phyloP scores from a whole-genome alignment of 2,797 vertebrate species.

The Lepilemur ruficaudatus region DNA sequence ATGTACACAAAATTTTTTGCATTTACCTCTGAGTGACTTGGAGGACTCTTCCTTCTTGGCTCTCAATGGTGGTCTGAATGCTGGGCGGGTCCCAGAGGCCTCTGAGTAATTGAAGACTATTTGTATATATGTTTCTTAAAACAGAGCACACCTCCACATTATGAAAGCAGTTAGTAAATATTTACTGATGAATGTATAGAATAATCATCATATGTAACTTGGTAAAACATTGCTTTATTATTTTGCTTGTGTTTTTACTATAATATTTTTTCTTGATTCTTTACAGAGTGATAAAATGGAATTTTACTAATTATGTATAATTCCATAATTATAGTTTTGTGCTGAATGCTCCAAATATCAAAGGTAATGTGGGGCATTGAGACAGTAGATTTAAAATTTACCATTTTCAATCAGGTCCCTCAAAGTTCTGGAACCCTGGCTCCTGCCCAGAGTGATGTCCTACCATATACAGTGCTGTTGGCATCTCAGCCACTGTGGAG shows the following conservation, averaged over 20 bases:
- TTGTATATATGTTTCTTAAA: neutral
- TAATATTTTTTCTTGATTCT: conserved; percentile 53
- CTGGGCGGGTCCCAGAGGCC: neutral
- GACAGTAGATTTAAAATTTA: conserved; percentile 70
- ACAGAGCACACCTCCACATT: neutral
- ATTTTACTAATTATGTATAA: conserved; percentile 62
- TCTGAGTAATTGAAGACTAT: neutral
- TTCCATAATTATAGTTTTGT: conserved; percentile 65
- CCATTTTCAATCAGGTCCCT: conserved; percentile 68
- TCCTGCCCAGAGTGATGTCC: conserved; percentile 60
- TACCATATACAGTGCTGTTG: conserved; percentile 55
- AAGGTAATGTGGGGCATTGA: conserved; percentile 58
- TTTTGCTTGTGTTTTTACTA: conserved; percentile 54
- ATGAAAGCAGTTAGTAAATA: neutral
- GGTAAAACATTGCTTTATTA: conserved; percentile 22
- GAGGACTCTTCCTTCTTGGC: neutral
- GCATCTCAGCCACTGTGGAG: conserved; percentile 60
- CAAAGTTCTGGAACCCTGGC: conserved; percentile 66
- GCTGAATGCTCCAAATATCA: conserved; percentile 54
- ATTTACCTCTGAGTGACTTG: neutral
- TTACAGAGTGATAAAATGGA: conserved; percentile 52
- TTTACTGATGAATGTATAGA: neutral
- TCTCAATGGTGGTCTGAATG: neutral
- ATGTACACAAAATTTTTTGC: neutral
- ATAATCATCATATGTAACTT: neutral